Base-by-base conservation (phyloP, 2,113 vertebrate species). In the Carassius gibelio region DNA sequence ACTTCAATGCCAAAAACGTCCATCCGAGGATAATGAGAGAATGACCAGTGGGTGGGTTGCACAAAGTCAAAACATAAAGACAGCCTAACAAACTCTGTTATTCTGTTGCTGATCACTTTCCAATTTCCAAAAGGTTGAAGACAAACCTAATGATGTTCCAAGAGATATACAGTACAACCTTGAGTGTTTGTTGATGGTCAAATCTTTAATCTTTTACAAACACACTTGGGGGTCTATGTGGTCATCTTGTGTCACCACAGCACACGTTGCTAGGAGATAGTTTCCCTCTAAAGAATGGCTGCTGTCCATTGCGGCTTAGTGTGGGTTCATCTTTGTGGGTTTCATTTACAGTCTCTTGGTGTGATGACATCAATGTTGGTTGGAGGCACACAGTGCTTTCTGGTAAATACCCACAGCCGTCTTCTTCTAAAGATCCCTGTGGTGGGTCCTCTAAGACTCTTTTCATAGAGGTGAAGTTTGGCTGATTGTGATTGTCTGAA, bases 401-500 rank as follows among this genome's bases (percentile, higher is more conserved):
- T 82, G 52, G 84, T 89, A 88, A 89, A 81, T 42, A 64, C 59
- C 66, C 36, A 17, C 30, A 42, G 15, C 42, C 15, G 77, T 78
- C 91, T 91, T 85, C 89, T 90, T 90, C 91, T 91, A 91, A 91
- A 87, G 87, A 81, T 87, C 86, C 30, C 68, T 87, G 88, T 84
- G 90, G 89, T 88, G 82, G 88, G 84, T 88, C 81, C 86, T 84
- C 30, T 52, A 57, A n/a, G 88, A 87, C 88, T 89, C 75, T 86
- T 84, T 88, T 91, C 84, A 86, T 21, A 66, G 75, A 74, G 85
- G 87, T 84, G 85, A 85, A 87, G 87, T 86, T 87, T 87, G 90
- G 88, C 91, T 88, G 77, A 94, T 93, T 66, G 90, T 91, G 90
- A 90, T 85, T 68, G 84, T 91, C 89, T 89, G 81, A 91, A 93